A percentile compares a stretch with the other conserved stretches of the same genome.
These are phyloP conservation scores for Polydrusus pterygomalis DNA, from an alignment of 2,888 invertebrate species.

Conservation along the genomic window DNA sequence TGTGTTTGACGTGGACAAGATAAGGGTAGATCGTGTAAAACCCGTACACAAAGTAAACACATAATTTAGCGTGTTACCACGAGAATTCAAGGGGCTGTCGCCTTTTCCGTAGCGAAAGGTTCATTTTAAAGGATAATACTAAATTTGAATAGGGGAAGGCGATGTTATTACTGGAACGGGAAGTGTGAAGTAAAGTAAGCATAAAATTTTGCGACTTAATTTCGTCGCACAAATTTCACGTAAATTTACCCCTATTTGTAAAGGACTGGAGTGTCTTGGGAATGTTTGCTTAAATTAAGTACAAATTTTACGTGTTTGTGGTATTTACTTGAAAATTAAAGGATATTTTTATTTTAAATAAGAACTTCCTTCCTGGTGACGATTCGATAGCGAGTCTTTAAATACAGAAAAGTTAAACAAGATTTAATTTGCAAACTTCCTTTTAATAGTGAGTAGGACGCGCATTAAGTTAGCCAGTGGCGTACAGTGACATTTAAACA, in stretches of 20 bases:
- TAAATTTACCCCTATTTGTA: constrained; percentile 23
- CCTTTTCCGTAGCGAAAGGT: constrained; percentile 35
- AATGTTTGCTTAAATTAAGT: constrained; percentile 25
- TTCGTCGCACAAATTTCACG: constrained; percentile 25
- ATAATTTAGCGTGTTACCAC: constrained; percentile 43
- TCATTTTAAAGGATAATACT: constrained; percentile 36
- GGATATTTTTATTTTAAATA: not conserved
- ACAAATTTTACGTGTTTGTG: constrained; percentile 13
- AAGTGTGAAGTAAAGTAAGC: constrained; percentile 28
- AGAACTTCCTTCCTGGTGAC: not conserved
- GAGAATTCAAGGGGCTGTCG: constrained; percentile 41
- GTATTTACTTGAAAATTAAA: constrained; percentile 12
- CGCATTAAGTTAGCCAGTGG: no score
- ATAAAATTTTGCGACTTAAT: constrained; percentile 30
- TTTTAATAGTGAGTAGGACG: no score
- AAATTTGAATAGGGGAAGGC: constrained; percentile 20
- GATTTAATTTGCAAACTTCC: no score
- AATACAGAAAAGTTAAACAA: not conserved
- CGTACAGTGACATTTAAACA: no score
- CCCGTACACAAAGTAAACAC: constrained; percentile 46
- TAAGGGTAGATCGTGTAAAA: constrained; percentile 41
- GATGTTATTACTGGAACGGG: constrained; percentile 19
- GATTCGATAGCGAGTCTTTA: not conserved
- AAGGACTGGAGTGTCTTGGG: constrained; percentile 17
- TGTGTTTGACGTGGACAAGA: constrained; percentile 31